Base-by-base conservation (phyloP, 2,113 vertebrate genomes). In the Sylvietta virens region DNA sequence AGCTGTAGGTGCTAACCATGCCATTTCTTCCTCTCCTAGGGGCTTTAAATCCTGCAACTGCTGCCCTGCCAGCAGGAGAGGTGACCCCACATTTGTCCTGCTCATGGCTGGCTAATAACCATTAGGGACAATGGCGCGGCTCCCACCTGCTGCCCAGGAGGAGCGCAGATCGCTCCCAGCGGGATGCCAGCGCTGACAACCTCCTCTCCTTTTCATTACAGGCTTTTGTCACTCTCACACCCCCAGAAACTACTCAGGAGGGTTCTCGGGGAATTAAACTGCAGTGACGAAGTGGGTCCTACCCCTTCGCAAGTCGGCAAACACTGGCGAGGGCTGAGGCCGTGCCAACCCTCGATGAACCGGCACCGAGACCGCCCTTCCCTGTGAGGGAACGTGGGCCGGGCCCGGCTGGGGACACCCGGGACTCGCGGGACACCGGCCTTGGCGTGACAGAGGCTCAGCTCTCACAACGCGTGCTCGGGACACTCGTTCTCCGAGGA, bases 111-210 rank as follows among this genome's bases (percentile, higher is more conserved):
- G 98, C 96, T 98, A 98, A 98, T 98, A 98, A 98, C 98, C 98
- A 98, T 98, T 97, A 97, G 98, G 97, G 98, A 97, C 98, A 96
- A 97, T 90, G 93, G 91, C 86, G 73, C 92, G 89, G 97, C 96
- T 98, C 98, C 98, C 99, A 99, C 98, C 99, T 99, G 99, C 98
- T 98, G 97, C 98, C 98, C 97, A 94, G 97, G 86, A 98, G 97
- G 97, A 97, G 57, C 10, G 56, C 96, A 95, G 97, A 97, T 96
- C 96, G 20, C 95, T 81, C 98, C 91, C 97, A 90, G 94, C 95
- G 90, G 98, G 98, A 87, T 35, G 57, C 60, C 79, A 44, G 72
- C 21, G 65, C 97, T 94, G 95, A 93, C 95, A 96, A 97, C 95
- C 95, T 92, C 91, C 95, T 97, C 89, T 83, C 82, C 95, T 97